Evolutionary conservation across 2,797 vertebrate genomes (phyloP), one percentile per base, ranked within the genome.

Genomic region (Rachycentron canadum): DNA sequence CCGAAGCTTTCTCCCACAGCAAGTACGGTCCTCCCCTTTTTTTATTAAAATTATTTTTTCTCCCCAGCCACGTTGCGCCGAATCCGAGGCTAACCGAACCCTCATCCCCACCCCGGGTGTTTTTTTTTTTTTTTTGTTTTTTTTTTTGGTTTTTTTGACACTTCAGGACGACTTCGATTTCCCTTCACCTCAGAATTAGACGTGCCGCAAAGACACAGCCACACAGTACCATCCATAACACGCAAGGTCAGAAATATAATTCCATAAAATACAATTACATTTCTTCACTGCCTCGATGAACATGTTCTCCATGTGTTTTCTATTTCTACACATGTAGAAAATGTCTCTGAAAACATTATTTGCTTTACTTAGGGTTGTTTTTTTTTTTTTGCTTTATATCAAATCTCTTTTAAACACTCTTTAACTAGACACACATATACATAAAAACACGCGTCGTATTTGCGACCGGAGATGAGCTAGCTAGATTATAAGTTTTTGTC

Each of bases 211-310:
- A 76, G 71, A 78, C 75, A 79, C 89, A 88, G 91, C 93, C 92
- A 93, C 90, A 92, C 91, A 92, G 91, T 65, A 88, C 91, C 88
- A 63, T 89, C 89, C 88, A 90, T 84, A 89, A 92, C 87, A 89
- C 85, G 57, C 82, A 61, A 86, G 86, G 89, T 82, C 90, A 92
- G 90, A 91, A 90, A 93, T 78, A 84, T 85, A 86, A 91, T 87
- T 77, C 84, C 77, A 61, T 61, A 56, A 13, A 86, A 87, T 73
- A 81, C 69, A 58, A 81, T 89, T 91, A 85, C 84, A 91, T 89
- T 91, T 91, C 89, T 58, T 76, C 77, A 90, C 84, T 65, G 84
- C 78, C 56, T 83, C 25, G 30, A 76, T 85, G 65, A 86, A 88
- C 82, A 85, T 81, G 64, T 81, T 78, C 76, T 73, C 73, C 83